phyloP scores from a whole-genome alignment of 2,113 vertebrate species.

The Platycercus adscitus region DNA sequence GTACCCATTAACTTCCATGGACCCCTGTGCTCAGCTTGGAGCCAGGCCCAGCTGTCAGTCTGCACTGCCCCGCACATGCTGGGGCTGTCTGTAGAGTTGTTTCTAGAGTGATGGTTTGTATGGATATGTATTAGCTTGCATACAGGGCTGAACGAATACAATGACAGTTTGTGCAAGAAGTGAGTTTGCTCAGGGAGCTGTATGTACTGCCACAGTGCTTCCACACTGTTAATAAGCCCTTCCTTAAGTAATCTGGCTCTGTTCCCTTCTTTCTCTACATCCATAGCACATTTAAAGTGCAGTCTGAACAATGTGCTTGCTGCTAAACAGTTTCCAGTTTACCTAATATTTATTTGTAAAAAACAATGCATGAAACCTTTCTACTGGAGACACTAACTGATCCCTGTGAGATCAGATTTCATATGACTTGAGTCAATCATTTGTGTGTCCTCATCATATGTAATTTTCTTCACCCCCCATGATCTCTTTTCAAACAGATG shows the following conservation, averaged over 20 bases:
- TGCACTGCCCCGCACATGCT: background rate
- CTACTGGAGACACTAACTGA: background rate
- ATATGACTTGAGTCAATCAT: background rate
- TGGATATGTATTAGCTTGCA: background rate
- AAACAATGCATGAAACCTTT: background rate
- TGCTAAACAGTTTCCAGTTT: background rate
- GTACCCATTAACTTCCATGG: background rate
- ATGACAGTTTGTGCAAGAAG: background rate
- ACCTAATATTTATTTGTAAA: background rate
- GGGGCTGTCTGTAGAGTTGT: background rate
- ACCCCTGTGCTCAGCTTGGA: background rate
- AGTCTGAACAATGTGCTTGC: background rate
- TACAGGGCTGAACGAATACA: fast-evolving
- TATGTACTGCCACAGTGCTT: background rate
- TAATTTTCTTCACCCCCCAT: background rate
- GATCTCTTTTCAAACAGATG: background rate
- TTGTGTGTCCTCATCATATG: background rate
- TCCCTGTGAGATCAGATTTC: background rate
- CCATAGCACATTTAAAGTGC: background rate
- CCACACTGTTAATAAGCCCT: background rate
- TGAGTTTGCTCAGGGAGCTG: background rate
- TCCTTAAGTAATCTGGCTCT: fast-evolving
- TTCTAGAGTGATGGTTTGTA: background rate
- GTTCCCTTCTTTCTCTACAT: background rate
- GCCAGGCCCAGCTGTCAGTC: fast-evolving